A percentile compares a stretch with the other conserved stretches of the same genome.
phyloP scores from a whole-genome alignment of 2,797 vertebrate species.

The Sciurus vulgaris region DNA sequence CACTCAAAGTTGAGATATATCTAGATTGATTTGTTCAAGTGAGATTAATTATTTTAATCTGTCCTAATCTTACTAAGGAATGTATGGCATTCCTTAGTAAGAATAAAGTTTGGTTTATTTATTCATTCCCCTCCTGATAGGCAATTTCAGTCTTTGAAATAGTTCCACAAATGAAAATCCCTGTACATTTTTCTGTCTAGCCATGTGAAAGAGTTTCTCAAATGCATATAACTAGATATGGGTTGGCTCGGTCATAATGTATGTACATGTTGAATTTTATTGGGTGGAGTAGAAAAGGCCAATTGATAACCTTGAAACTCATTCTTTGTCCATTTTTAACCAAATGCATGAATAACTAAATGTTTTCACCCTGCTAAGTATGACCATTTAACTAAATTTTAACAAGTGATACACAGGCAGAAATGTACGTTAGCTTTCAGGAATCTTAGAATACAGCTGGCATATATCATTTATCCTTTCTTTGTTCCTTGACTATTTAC shows the following conservation, averaged over 20 bases:
- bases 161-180: background rate
- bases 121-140: background rate
- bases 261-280: background rate
- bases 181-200: background rate
- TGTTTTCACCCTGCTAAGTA: background rate
- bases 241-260: background rate
- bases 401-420: background rate
- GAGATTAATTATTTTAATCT: slow-evolving; percentile 37
- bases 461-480: background rate
- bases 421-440: background rate
- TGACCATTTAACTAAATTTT: background rate
- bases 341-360: background rate
- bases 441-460: background rate
- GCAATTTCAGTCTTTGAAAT: background rate
- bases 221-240: background rate
- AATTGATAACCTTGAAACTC: background rate
- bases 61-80: too few relatives aligned
- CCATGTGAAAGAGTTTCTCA: background rate
- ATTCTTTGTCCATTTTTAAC: background rate
- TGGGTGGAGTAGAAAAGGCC: background rate
- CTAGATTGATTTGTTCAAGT: background rate
- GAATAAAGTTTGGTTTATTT: background rate
- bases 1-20: background rate
- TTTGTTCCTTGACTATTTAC: background rate
- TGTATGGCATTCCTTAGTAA: background rate